Evolutionary conservation across 1,140 invertebrate genomes (phyloP).

Genomic region (Drosophila yakuba): DNA sequence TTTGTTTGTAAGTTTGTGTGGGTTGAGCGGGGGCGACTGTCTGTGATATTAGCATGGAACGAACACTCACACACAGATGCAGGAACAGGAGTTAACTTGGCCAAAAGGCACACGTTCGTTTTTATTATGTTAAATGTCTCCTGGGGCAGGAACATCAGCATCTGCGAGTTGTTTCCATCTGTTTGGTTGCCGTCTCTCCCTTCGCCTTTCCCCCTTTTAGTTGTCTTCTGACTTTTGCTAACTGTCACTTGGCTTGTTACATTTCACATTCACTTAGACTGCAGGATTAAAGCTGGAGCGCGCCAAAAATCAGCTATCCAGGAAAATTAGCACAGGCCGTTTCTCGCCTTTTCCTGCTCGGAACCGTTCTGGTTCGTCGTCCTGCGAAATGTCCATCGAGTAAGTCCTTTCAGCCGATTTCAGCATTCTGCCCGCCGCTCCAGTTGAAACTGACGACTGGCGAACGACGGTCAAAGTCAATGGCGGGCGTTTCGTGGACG

Average conservation of each 20-base stretch:
- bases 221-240: slow-evolving; percentile 47
- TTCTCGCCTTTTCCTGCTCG: slow-evolving; percentile 13
- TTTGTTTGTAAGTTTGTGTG: slow-evolving; percentile 37
- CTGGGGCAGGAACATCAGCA: slow-evolving; percentile 59
- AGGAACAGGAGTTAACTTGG: slow-evolving; percentile 44
- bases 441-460: slow-evolving; percentile 61
- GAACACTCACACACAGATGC: slow-evolving; percentile 48
- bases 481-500: slow-evolving; percentile 31
- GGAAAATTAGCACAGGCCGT: slow-evolving; percentile 40
- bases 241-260: slow-evolving; percentile 73
- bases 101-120: slow-evolving; percentile 73
- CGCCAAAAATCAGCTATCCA: slow-evolving; percentile 63
- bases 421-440: slow-evolving; percentile 61
- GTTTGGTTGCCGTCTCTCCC: slow-evolving; percentile 16
- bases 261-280: slow-evolving; percentile 65
- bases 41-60: slow-evolving; percentile 74
- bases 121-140: slow-evolving; percentile 83
- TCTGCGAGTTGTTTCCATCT: slow-evolving; percentile 52
- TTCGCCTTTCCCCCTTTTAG: slow-evolving; percentile 14
- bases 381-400: neutral
- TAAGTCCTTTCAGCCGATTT: slow-evolving; percentile 46
- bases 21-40: neutral
- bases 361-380: neutral
- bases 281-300: slow-evolving; percentile 35
- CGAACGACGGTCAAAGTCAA: slow-evolving; percentile 52